Conservation (phyloP, 2,113 vertebrate genomes). For the Aldabrachelys gigantea region DNA sequence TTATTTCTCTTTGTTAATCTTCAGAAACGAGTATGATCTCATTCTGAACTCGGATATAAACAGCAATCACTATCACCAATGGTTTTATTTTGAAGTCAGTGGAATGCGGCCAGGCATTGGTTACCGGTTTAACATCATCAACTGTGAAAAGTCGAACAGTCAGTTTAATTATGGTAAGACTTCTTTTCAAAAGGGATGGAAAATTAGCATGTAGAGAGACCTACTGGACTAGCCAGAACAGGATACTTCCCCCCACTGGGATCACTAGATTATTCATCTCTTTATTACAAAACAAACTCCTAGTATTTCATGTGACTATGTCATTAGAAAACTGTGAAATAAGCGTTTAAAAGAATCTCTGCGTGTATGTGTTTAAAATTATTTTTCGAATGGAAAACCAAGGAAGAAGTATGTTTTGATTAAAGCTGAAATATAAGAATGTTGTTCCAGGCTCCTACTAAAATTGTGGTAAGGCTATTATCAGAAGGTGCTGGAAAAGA, state of each 20-base stretch:
- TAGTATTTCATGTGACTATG: neutral
- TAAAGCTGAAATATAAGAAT: neutral
- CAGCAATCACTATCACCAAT: constrained; percentile 98
- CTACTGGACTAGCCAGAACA: neutral
- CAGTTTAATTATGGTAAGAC: constrained; percentile 97
- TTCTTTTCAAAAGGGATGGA: neutral
- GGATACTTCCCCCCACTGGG: neutral
- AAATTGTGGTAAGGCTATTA: neutral
- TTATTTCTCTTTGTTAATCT: constrained; percentile 63
- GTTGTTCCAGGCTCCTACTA: neutral
- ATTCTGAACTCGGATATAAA: constrained; percentile 99
- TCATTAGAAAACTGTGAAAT: neutral
- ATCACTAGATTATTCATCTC: neutral
- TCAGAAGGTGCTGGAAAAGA: accelerated
- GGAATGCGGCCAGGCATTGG: constrained; percentile 88
- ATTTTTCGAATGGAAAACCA: neutral
- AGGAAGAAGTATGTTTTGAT: neutral
- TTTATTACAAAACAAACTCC: neutral
- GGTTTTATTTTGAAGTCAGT: constrained; percentile 99
- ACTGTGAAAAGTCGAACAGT: constrained; percentile 99
- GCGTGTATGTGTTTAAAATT: neutral
- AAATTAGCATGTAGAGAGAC: neutral
- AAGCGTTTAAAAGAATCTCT: neutral
- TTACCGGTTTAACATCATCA: constrained; percentile 99
- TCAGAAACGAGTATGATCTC: constrained; percentile 96